Evolutionary conservation across 2,797 vertebrate species (phyloP).

Genomic region (Pseudocheirus occidentalis): DNA sequence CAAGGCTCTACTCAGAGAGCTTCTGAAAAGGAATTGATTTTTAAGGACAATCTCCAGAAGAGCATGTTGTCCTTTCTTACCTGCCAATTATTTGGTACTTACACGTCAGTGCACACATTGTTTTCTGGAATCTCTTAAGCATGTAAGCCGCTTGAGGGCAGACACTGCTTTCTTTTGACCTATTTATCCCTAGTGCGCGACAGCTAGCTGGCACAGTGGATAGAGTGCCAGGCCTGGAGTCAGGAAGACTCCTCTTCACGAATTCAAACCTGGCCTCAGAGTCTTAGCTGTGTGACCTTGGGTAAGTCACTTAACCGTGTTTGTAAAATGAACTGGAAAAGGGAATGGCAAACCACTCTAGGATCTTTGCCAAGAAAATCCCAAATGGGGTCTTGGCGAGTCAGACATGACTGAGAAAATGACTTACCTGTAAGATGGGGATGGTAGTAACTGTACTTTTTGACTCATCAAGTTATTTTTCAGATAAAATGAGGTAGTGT

Average conservation of each 20-base stretch:
- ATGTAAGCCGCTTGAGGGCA: background rate
- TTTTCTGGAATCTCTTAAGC: background rate
- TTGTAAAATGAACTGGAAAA: background rate
- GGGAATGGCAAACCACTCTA: background rate
- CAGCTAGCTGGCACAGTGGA: background rate
- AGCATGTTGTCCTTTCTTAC: background rate
- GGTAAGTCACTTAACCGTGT: background rate
- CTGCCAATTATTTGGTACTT: background rate
- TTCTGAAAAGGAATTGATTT: conserved; percentile 45
- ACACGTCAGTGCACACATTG: background rate
- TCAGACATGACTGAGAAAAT: background rate
- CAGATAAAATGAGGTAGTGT: background rate
- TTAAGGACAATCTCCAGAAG: background rate
- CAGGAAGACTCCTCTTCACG: background rate
- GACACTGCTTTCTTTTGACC: background rate
- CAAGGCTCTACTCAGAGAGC: background rate
- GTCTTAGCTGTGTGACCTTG: background rate
- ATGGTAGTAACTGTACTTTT: background rate
- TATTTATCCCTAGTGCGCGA: background rate
- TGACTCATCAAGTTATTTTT: background rate
- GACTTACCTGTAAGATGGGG: background rate
- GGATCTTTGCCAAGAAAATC: background rate
- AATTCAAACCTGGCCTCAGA: background rate
- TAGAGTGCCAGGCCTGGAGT: background rate
- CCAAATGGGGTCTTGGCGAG: background rate